Conservation (phyloP, 1,140 invertebrate genomes). For the Drosophila simulans region DNA sequence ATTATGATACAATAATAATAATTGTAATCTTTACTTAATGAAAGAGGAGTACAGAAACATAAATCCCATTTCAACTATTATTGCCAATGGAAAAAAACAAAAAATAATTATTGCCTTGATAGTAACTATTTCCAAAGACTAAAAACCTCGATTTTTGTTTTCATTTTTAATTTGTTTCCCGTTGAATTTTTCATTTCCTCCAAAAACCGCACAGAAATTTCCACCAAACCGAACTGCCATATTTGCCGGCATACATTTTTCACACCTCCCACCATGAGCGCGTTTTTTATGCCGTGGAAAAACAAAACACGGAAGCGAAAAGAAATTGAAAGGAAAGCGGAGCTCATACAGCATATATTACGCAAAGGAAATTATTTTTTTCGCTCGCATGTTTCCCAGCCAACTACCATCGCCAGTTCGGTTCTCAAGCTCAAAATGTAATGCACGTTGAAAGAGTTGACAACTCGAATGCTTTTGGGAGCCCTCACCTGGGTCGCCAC, state of each 20-base stretch:
- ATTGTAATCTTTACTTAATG: too few species aligned
- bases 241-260: constrained; percentile 5
- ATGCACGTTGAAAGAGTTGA: constrained; percentile 82
- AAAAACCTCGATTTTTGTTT: background rate
- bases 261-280: constrained; percentile 16
- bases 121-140: background rate
- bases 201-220: constrained; percentile 22
- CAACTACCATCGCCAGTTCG: constrained; percentile 23
- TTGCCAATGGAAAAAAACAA: too few species aligned
- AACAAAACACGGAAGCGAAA: constrained; percentile 35
- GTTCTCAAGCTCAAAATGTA: constrained; percentile 65
- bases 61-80: too few species aligned
- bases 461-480: constrained; percentile 64
- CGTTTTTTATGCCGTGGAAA: background rate
- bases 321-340: constrained; percentile 38
- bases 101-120: too few species aligned
- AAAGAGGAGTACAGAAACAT: too few species aligned
- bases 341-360: constrained; percentile 59
- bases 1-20: background rate
- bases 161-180: background rate
- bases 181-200: background rate
- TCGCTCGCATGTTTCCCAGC: constrained; percentile 30
- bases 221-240: constrained; percentile 9
- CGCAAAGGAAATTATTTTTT: constrained; percentile 79
- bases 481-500: constrained; percentile 10